These are phyloP conservation scores for Bruchidius siliquastri DNA, from an alignment of 2,888 invertebrate species.

Conservation along the genomic window DNA sequence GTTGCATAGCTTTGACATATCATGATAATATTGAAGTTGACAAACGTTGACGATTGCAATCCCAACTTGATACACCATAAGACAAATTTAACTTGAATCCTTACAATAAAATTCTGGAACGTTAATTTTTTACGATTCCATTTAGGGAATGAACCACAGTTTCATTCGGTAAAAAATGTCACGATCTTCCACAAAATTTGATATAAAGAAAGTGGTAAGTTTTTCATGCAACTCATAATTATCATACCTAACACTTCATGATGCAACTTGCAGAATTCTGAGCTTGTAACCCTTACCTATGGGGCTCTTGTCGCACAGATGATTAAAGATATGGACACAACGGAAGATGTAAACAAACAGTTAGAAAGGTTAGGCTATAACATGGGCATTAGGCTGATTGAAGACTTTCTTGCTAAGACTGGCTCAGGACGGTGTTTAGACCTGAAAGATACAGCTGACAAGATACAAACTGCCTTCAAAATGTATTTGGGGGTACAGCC, in stretches of 20 bases:
- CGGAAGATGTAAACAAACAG: constrained; percentile 97
- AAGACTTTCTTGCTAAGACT: constrained; percentile 93
- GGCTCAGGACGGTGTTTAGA: constrained; percentile 87
- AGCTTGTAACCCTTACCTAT: constrained; percentile 94
- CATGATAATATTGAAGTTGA: no score
- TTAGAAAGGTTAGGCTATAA: constrained; percentile 94
- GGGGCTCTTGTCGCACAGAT: constrained; percentile 96
- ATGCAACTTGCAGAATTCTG: constrained; percentile 72
- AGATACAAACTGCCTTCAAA: constrained; percentile 77
- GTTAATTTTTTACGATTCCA: no score
- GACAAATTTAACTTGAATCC: no score
- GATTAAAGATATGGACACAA: constrained; percentile 92
- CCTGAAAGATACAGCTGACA: constrained; percentile 95
- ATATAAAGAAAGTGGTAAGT: constrained; percentile 75
- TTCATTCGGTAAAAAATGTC: constrained; percentile 57
- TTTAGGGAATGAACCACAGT: no score
- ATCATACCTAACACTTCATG: not conserved
- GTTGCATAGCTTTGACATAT: not conserved
- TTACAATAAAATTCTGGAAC: no score
- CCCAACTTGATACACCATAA: no score
- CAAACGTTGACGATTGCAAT: no score
- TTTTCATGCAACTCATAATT: constrained; percentile 3
- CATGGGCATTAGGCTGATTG: constrained; percentile 95
- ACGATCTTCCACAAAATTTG: constrained; percentile 64
- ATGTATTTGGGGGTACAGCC: constrained; percentile 90